Conservation (phyloP, 1,140 invertebrate genomes). For the Drosophila willistoni region DNA sequence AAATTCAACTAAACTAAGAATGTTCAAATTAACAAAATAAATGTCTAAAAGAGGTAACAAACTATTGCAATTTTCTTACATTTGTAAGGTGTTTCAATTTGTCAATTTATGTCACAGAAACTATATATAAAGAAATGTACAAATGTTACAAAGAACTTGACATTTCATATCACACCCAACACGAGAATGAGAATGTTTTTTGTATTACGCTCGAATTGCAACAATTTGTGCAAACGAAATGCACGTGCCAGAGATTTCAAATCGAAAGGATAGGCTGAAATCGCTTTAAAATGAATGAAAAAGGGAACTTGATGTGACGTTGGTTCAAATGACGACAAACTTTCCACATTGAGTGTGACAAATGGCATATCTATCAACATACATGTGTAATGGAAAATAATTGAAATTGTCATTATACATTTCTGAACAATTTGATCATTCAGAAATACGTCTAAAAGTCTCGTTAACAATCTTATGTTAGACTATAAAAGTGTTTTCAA, state of each 20-base stretch:
- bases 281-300: background rate
- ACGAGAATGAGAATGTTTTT: background rate
- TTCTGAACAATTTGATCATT: background rate
- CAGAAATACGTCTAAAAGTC: background rate
- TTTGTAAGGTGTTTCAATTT: too few relatives aligned
- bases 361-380: background rate
- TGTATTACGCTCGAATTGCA: too few relatives aligned
- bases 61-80: too few relatives aligned
- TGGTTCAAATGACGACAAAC: background rate
- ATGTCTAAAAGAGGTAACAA: too few relatives aligned
- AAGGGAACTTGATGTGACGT: background rate
- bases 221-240: background rate
- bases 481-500: background rate
- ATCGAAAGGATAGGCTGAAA: slow-evolving; percentile 2
- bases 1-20: too few relatives aligned
- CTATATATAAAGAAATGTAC: background rate
- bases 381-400: background rate
- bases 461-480: background rate
- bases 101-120: too few relatives aligned
- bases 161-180: background rate
- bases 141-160: background rate
- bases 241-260: slow-evolving; percentile 2
- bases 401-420: background rate
- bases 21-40: too few relatives aligned
- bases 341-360: background rate